Conservation (phyloP, 2,113 vertebrate genomes). For the Rhadina sibilatrix region DNA sequence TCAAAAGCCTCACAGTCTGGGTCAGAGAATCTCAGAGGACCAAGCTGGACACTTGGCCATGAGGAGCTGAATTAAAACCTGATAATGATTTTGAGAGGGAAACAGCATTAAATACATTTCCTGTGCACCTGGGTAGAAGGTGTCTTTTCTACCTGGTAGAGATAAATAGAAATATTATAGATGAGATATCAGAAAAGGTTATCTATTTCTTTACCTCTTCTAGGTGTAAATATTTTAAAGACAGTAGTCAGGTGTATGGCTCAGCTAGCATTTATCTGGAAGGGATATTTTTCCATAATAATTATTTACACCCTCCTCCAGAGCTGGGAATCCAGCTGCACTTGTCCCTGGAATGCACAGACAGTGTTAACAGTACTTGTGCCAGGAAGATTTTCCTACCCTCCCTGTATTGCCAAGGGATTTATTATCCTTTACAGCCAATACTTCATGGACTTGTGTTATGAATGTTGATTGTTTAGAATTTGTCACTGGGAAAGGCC, state of each 20-base stretch:
- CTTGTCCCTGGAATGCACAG: neutral
- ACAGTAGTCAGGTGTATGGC: neutral
- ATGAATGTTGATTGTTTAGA: conserved; percentile 6
- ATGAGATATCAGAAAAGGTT: neutral
- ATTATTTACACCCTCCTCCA: neutral
- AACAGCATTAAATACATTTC: neutral
- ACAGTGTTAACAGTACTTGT: neutral
- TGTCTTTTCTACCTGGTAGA: neutral
- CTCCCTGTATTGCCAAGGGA: neutral
- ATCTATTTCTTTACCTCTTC: neutral
- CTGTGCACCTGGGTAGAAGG: neutral
- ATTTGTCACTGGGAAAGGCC: conserved; percentile 1
- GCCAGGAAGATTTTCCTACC: neutral
- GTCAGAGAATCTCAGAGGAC: neutral
- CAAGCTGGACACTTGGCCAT: neutral
- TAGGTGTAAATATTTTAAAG: neutral
- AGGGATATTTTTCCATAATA: neutral
- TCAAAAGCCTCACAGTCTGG: neutral
- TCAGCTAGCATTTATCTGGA: neutral
- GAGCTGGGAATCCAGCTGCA: neutral
- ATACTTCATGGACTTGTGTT: neutral
- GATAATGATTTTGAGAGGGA: neutral
- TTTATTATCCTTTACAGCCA: conserved; percentile 33
- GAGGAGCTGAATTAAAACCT: neutral
- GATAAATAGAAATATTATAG: neutral